Base-by-base conservation (phyloP, 2,797 vertebrate genomes). In the Bovichtus variegatus region DNA sequence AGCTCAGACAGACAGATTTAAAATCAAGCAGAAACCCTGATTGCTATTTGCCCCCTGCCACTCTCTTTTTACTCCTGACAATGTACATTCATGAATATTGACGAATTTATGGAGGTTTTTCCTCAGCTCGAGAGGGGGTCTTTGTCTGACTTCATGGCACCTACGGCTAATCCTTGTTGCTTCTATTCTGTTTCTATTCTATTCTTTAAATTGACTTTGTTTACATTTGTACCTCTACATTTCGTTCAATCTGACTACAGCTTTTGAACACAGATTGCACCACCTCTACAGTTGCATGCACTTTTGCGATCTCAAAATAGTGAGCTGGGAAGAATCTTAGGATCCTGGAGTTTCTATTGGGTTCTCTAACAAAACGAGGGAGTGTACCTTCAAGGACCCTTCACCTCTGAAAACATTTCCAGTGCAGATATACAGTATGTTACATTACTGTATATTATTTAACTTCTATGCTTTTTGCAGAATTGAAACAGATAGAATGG, bases 381-480 rank as follows among this genome's bases (percentile, higher is more conserved):
- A 54, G 21, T 43, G 6, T 66, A 29, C 70, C 59, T 80, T 74
- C 54, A 70, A 53, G 19, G 38, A 74, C 6, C 13, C 71, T 81
- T 81, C 77, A 77, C 76, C 60, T 51, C 54, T 71, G 13, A 68
- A 19, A 64, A 31, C 6, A 43, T 64, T 60, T 29, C 72, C 46
- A 38, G 36, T 76, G 64, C 61, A 82, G 71, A 86, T 87, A 89
- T 88, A 89, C 87, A 88, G 87, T 77, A 76, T 58, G 38, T 59
- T 13, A 15, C 8, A 68, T 41, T 64, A 69, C 85, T 90, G 87
- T 88, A 89, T 89, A 90, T 88, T 21, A 54, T 29, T 46, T n/a
- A 68, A 84, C 91, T 80, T 92, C 84, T 90, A 86, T 85, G 86
- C 82, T 53, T 69, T 66, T 58, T 66, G 57, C 86, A 86, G 76